Base-by-base conservation (phyloP, 2,888 invertebrate species). In the Microplitis manilae region DNA sequence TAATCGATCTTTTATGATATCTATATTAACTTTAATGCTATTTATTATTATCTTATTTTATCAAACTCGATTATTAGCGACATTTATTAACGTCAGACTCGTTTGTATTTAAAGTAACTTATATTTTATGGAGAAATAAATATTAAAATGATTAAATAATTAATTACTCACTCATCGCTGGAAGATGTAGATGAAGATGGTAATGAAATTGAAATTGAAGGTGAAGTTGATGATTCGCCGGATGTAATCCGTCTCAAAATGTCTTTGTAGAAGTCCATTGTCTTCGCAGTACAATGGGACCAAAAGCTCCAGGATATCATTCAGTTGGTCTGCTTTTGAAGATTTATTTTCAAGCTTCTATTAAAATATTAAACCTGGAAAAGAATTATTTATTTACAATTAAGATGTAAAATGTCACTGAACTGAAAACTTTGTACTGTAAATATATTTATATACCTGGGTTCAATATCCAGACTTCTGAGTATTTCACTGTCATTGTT, bases 1-100 rank as follows among this genome's bases (percentile, higher is more conserved):
- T 40, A 38, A 68, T 68, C 38, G 40, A 50, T 65, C 38, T 38
- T 17, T 17, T 60, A 65, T 76, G 67, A 65, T 50, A 50, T 50
- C 50, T 50, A 2, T 50, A 50, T 50, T 50, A 50, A 50, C 50
- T 50, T 50, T 9, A 50, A 50, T 50, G 8, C 8, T 4, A 50
- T 9, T 13, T 13, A 50, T 50, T 13, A 9, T 50, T 5, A 2
- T 13, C 13, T 50, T 13, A 50, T 50, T 50, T 9, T 50, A 50
- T 50, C 50, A 13, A 13, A 13, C 8, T 50, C 9, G 13, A 50
- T 50, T 50, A 50, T 13, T 50, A 50, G 9, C 13, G 50, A 50
- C 50, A 50, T 50, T 50, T 50, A 50, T 13, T 13, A 9, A 13
- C 13, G 5, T 50, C 50, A 50, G 13, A 4, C 50, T 13, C 4